A percentile compares a stretch with the other conserved stretches of the same genome.
These are phyloP conservation scores for Temnothorax rugatulus DNA, from an alignment of 2,888 invertebrate species.

Conservation along the genomic window DNA sequence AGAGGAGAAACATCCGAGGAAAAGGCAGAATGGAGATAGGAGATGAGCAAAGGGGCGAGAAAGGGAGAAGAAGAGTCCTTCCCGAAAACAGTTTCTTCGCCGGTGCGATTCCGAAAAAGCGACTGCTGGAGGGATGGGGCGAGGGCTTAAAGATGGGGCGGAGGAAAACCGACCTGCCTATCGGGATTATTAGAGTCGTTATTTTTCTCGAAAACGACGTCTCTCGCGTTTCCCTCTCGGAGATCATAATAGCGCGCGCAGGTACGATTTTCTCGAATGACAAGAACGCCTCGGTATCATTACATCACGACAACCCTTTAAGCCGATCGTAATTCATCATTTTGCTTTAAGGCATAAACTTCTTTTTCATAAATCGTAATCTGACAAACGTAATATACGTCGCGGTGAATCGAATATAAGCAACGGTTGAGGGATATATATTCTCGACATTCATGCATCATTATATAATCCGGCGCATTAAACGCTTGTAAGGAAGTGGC, in stretches of 20 bases:
- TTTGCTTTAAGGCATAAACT: background rate
- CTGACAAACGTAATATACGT: conserved; percentile 6
- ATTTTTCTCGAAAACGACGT: conserved; percentile 77
- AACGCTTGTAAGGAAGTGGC: conserved; percentile 39
- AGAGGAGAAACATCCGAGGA: conserved; percentile 56
- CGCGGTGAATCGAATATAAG: background rate
- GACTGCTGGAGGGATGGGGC: conserved; percentile 57
- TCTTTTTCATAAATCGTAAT: conserved; percentile 26
- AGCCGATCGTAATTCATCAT: conserved; percentile 49
- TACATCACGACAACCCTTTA: conserved; percentile 66
- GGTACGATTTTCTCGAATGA: conserved; percentile 59
- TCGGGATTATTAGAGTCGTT: conserved; percentile 81
- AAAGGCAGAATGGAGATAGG: conserved; percentile 41
- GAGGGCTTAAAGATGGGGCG: conserved; percentile 64
- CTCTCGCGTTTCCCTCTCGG: conserved; percentile 37
- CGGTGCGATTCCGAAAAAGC: conserved; percentile 74
- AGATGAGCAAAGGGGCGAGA: conserved; percentile 54
- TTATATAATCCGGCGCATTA: conserved; percentile 42
- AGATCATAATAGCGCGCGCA: conserved; percentile 68
- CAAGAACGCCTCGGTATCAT: conserved; percentile 52
- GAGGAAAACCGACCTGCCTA: conserved; percentile 74
- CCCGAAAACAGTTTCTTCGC: conserved; percentile 72
- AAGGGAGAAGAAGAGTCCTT: conserved; percentile 58
- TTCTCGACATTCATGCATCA: conserved; percentile 3
- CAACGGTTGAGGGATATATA: background rate